Evolutionary conservation across 2,113 vertebrate genomes (phyloP).

Genomic region (Sinocyclocheilus rhinocerous): DNA sequence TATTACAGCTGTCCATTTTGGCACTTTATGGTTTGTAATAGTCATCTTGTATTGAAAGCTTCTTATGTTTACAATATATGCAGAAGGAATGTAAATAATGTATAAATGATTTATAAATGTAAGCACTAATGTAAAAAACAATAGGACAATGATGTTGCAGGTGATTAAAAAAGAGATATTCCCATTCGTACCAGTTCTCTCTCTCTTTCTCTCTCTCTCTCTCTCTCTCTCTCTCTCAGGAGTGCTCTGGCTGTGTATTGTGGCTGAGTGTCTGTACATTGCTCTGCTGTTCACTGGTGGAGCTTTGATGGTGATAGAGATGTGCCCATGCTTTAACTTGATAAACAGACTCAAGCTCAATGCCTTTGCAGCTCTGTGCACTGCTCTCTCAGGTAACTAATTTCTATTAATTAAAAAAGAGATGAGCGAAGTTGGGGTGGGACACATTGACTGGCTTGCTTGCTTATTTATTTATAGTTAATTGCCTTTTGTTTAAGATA

Average conservation of each 20-base stretch:
- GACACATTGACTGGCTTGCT: too few relatives aligned
- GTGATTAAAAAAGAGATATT: too few relatives aligned
- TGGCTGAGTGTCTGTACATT: conserved; percentile 83
- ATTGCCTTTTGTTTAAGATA: too few relatives aligned
- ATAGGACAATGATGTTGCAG: background rate
- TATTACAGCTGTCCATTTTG: too few relatives aligned
- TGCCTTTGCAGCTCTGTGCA: conserved; percentile 86
- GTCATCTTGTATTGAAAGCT: too few relatives aligned
- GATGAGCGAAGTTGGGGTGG: too few relatives aligned
- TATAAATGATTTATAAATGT: background rate
- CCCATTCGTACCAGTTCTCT: background rate
- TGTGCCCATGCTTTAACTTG: conserved; percentile 75
- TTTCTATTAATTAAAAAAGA: background rate
- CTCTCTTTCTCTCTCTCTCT: conserved; percentile 10
- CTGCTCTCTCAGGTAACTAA: conserved; percentile 83
- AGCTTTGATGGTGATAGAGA: conserved; percentile 80
- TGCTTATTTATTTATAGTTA: too few relatives aligned
- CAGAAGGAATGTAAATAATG: background rate
- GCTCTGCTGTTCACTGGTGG: conserved; percentile 79
- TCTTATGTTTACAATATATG: too few relatives aligned
- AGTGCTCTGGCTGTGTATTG: conserved; percentile 86
- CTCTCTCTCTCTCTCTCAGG: conserved; percentile 68
- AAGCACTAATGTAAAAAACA: background rate
- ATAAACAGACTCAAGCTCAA: conserved; percentile 86
- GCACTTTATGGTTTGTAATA: too few relatives aligned